Conservation (phyloP, 2,113 vertebrate genomes). For the Eurypyga helias region DNA sequence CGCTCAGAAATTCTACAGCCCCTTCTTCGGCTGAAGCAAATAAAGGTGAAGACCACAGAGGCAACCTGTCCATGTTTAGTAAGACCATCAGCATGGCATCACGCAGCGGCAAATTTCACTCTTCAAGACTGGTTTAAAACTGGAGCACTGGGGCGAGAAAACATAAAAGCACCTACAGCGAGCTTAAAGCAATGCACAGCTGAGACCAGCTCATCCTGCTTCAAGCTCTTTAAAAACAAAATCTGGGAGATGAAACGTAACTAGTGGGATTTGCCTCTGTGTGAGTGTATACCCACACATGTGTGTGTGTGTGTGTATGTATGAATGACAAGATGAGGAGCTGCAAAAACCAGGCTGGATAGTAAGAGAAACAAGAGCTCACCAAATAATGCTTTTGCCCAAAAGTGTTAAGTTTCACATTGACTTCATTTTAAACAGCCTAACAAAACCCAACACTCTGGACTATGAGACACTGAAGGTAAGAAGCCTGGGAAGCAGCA, state of each 20-base stretch:
- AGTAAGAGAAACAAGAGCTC: neutral
- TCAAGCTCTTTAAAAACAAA: neutral
- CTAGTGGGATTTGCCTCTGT: neutral
- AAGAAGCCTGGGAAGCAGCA: neutral
- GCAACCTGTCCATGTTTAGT: neutral
- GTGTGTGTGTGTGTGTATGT: fast-evolving
- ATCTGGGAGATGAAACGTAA: neutral
- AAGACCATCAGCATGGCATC: neutral
- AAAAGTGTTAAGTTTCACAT: neutral
- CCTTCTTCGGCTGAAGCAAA: neutral
- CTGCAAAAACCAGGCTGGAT: neutral
- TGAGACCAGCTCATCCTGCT: neutral
- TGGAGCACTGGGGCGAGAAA: neutral
- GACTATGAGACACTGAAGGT: neutral
- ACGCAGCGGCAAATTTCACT: neutral
- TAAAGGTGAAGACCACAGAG: neutral
- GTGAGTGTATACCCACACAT: neutral
- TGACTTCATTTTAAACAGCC: neutral
- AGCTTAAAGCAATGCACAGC: neutral
- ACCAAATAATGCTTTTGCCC: neutral
- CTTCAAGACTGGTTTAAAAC: neutral
- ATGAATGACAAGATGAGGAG: neutral
- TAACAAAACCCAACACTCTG: neutral
- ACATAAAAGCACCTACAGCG: neutral
- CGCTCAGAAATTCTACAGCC: neutral